Conservation (phyloP, 2,888 invertebrate genomes). For the Myopa testacea region DNA sequence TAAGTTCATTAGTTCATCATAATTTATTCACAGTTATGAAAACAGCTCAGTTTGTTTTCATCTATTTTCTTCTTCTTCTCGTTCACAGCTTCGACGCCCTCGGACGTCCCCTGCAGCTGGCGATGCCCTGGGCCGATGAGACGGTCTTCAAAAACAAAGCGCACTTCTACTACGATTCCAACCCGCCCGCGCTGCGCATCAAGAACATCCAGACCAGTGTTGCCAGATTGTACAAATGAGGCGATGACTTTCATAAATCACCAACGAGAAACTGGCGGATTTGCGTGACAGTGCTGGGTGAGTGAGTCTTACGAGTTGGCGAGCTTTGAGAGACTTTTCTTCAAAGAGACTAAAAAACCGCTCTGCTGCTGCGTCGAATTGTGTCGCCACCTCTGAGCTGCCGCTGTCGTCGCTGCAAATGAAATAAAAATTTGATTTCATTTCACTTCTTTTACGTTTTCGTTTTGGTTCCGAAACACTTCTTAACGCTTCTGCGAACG, state of each 20-base stretch:
- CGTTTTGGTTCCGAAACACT: neutral
- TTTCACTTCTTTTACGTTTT: constrained; percentile 11
- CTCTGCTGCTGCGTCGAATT: neutral
- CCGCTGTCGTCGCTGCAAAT: neutral
- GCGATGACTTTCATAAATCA: constrained; percentile 89
- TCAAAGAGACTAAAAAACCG: neutral
- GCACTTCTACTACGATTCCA: constrained; percentile 69
- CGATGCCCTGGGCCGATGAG: constrained; percentile 72
- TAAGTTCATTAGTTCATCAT: no score
- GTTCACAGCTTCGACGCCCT: constrained; percentile 70
- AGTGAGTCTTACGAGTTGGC: constrained; percentile 64
- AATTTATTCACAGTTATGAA: neutral
- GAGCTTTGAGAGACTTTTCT: neutral
- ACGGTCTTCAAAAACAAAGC: constrained; percentile 71
- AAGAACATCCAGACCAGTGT: constrained; percentile 66
- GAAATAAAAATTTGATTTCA: constrained; percentile 34
- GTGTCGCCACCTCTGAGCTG: no score
- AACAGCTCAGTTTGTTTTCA: neutral
- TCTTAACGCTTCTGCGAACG: constrained; percentile 32
- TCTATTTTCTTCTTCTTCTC: neutral
- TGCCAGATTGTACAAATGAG: constrained; percentile 71
- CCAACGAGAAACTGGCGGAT: constrained; percentile 89
- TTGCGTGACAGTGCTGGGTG: constrained; percentile 89
- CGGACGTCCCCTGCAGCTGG: constrained; percentile 69
- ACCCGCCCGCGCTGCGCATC: constrained; percentile 67